Conservation (phyloP, 1,140 invertebrate genomes). For the Bactericera cockerelli region DNA sequence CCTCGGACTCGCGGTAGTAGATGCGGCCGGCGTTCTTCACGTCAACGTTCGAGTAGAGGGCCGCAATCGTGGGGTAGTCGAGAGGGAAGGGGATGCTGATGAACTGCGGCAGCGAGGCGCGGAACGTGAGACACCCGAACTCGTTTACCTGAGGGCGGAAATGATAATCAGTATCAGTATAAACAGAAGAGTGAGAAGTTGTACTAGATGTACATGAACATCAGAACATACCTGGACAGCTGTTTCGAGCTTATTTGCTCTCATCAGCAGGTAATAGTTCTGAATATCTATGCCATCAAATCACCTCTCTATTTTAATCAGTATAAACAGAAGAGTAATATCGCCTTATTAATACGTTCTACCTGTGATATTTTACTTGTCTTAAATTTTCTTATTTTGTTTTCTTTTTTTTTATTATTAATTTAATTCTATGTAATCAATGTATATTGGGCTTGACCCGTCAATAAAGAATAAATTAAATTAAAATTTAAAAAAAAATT, state of each 20-base stretch:
- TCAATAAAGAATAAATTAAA: too few species aligned
- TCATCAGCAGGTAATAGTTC: too few species aligned
- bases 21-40: constrained; percentile 54
- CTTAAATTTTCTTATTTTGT: not conserved
- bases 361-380: not conserved
- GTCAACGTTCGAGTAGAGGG: constrained; percentile 83
- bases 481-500: too few species aligned
- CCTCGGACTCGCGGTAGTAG: constrained; percentile 59
- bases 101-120: constrained; percentile 66
- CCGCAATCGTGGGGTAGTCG: constrained; percentile 76
- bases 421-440: too few species aligned
- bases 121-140: constrained; percentile 81
- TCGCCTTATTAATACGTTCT: not conserved
- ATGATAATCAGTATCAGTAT: not conserved
- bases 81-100: constrained; percentile 78
- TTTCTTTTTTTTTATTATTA: not conserved
- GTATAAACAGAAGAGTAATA: too few species aligned
- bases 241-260: too few species aligned
- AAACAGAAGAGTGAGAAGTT: too few species aligned
- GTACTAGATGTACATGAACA: too few species aligned
- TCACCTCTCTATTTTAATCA: too few species aligned
- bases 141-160: constrained; percentile 58
- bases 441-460: too few species aligned
- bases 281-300: too few species aligned
- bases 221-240: too few species aligned